Base-by-base conservation (phyloP, 2,888 invertebrate species). In the Tiphia femorata region DNA sequence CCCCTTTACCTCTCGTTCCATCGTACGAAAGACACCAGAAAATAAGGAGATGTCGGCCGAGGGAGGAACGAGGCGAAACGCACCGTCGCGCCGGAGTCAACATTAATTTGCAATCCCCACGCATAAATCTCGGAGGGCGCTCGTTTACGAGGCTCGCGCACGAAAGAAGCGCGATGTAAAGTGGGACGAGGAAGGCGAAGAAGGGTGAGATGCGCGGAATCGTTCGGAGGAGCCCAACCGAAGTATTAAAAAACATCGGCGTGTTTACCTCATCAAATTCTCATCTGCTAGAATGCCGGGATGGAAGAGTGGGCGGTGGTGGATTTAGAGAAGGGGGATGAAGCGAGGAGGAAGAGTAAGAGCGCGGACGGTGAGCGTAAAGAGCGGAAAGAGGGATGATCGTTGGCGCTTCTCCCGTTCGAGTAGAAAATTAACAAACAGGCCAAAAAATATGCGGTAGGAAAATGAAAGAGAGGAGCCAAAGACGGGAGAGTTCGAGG, bases 191-290 rank as follows among this genome's bases (percentile, higher is more conserved):
- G 23, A 51, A 16, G 23, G 38, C 25, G 17, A 40, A n/a, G n/a
- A n/a, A n/a, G n/a, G n/a, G n/a, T n/a, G n/a, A n/a, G n/a, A n/a
- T n/a, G n/a, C n/a, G 41, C 33, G 33, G 27, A 58, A 49, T 51
- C 44, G 33, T 40, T 49, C 23, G 44, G 33, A 43, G 41, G 30
- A 17, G 52, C 14, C 30, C 54, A 50, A 29, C 35, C 33, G 35
- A 51, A 54, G 54, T 64, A 67, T 70, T 66, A 64, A 69, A 64
- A 63, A 70, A 64, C 55, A 57, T 48, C 53, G 44, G 37, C 49
- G 57, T 73, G 73, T 74, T 76, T 75, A 72, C 67, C 73, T 71
- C 77, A 71, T 76, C 70, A 77, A 71, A 75, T 70, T 62, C 69
- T 64, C 73, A 74, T 76, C 73, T 58, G 59, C 38, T 46, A 53